Evolutionary conservation across 2,113 vertebrate species (phyloP), one percentile per base, ranked within the genome.

Genomic region (Thymallus thymallus): DNA sequence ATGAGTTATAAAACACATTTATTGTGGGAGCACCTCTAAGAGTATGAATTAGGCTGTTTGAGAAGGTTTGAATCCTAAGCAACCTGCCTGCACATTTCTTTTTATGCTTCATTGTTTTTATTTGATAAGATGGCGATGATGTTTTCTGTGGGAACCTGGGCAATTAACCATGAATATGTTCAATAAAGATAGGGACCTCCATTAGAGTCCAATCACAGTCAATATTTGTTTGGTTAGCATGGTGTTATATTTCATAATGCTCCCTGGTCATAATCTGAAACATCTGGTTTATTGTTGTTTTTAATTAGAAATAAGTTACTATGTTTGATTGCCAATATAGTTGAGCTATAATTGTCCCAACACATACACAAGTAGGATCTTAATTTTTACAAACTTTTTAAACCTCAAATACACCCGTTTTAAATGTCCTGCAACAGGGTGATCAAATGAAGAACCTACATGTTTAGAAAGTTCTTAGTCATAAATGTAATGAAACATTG

Each of bases 151-250:
- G 62, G 12, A 29, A 3, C 16, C 26, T 30, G 62, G 26, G 14
- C 6, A 30, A 64, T 24, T 26, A 30, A 6, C 26, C 16, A 64
- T 64, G 13, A 12, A 64, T 64, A 64, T 6, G 24, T 12, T 16
- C 62, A 64, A 30, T 24, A 30, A 12, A 64, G 6, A 29, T 24
- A 30, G 9, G 26, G 16, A 29, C 26, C 13, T 64, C 26, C 14
- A 30, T 64, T 64, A 30, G 13, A 64, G 62, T 20, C 14, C 13
- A 64, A 64, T 64, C 62, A 5, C 13, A 26, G 62, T 64, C 14
- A 63, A 63, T 64, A 64, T 64, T 64, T 30, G 26, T 64, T 64
- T 13, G 24, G 61, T 16, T 64, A 26, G 51, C 51, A 14, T 64
- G 62, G 16, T 12, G 60, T 62, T 23, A 62, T 12, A 24, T 23